phyloP scores from a whole-genome alignment of 2,797 vertebrate genomes.

The Geotrypetes seraphini region DNA sequence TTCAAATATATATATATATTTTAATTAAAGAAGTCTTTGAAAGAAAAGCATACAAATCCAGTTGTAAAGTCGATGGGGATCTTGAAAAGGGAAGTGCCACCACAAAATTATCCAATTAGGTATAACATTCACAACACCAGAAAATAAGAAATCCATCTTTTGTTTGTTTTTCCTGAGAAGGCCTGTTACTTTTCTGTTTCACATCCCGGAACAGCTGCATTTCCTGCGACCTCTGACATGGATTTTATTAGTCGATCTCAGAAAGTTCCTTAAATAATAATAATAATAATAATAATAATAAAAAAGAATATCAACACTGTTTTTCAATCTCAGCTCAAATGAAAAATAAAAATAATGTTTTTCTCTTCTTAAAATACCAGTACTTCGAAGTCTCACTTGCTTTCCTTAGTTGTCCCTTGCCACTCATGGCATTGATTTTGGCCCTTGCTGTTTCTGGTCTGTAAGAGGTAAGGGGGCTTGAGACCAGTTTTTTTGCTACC shows the following conservation, averaged over 20 bases:
- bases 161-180: constrained; percentile 19
- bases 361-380: constrained; percentile 16
- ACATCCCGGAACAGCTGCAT: no score
- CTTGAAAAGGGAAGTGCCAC: no score
- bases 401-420: constrained; percentile 25
- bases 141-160: constrained; percentile 12
- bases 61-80: constrained; percentile 23
- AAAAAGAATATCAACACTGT: constrained; percentile 8
- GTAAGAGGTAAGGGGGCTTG: constrained; percentile 30
- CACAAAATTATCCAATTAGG: constrained; percentile 21
- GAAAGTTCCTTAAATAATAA: no score
- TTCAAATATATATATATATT: constrained; percentile 9
- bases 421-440: constrained; percentile 28
- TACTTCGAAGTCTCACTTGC: constrained; percentile 38
- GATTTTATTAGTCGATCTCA: no score
- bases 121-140: constrained; percentile 41
- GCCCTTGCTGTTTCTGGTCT: constrained; percentile 17
- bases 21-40: constrained; percentile 17
- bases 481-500: constrained; percentile 32
- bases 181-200: constrained; percentile 18
- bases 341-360: constrained; percentile 1
- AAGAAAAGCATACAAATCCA: constrained; percentile 25
- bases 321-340: background rate
- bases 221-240: no score
- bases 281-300: no score